Evolutionary conservation across 2,113 vertebrate species (phyloP).

Genomic region (Sminthopsis crassicaudata): DNA sequence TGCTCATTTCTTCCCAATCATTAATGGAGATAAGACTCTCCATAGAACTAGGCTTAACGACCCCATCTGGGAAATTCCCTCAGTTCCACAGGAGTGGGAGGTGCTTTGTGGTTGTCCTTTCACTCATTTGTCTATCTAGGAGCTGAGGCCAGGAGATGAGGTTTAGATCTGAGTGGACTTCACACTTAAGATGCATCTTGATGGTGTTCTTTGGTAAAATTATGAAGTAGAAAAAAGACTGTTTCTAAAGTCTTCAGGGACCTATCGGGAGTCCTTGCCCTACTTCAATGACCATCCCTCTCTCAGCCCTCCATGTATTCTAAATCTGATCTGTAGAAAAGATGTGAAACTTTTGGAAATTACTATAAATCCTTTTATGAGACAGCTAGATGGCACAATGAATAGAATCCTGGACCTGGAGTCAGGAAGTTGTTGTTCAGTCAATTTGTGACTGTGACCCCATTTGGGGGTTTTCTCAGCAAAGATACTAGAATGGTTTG

Average conservation of each 20-base stretch:
- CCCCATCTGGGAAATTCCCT: slow-evolving; percentile 47
- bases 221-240: neutral
- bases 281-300: neutral
- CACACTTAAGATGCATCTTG: neutral
- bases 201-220: neutral
- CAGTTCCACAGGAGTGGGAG: slow-evolving; percentile 31
- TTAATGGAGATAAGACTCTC: slow-evolving; percentile 68
- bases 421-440: neutral
- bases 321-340: neutral
- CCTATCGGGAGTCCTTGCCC: neutral
- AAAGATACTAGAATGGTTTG: neutral
- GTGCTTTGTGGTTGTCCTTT: neutral
- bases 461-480: neutral
- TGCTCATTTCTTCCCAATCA: slow-evolving; percentile 71
- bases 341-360: neutral
- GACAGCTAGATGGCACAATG: neutral
- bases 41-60: slow-evolving; percentile 56
- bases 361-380: neutral
- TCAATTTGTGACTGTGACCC: neutral
- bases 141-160: slow-evolving; percentile 16
- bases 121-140: neutral
- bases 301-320: neutral
- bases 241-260: neutral
- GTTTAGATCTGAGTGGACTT: slow-evolving; percentile 21
- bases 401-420: neutral